phyloP scores from a whole-genome alignment of 2,797 vertebrate species.

The Macropus fuliginosus region DNA sequence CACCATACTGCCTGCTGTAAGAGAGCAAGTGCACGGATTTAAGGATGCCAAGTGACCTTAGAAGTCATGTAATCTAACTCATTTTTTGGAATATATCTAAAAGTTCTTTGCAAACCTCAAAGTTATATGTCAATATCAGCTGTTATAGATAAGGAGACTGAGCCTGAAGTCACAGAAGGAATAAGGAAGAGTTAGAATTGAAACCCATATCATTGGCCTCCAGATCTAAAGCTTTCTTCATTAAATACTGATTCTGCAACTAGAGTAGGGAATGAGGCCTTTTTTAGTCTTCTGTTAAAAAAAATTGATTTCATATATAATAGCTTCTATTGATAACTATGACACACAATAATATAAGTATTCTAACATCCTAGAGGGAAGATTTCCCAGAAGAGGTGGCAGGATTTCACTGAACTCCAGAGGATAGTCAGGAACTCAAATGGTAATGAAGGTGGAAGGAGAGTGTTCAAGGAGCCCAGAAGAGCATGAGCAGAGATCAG shows the following conservation, averaged over 20 bases:
- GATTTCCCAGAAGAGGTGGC: neutral
- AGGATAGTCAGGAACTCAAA: neutral
- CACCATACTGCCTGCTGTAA: neutral
- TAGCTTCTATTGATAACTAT: neutral
- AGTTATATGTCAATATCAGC: neutral
- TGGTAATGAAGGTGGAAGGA: neutral
- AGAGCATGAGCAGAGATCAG: neutral
- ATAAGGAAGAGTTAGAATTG: neutral
- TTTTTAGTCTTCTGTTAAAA: neutral
- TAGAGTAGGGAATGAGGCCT: neutral
- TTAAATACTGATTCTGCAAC: neutral
- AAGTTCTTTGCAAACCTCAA: neutral
- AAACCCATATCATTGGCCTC: neutral
- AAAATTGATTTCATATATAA: neutral
- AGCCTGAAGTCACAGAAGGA: neutral
- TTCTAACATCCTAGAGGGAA: neutral
- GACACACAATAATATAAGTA: neutral
- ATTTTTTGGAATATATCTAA: neutral
- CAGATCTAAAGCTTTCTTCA: neutral
- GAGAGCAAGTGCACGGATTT: neutral
- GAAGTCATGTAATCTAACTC: neutral
- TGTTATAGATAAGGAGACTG: neutral
- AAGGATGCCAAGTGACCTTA: neutral
- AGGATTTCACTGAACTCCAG: neutral
- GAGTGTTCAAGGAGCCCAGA: neutral